Percentiles rank a stretch among this genome's conserved stretches.
Evolutionary conservation across 2,888 invertebrate genomes (phyloP).

Genomic region (Anaspis maculata): DNA sequence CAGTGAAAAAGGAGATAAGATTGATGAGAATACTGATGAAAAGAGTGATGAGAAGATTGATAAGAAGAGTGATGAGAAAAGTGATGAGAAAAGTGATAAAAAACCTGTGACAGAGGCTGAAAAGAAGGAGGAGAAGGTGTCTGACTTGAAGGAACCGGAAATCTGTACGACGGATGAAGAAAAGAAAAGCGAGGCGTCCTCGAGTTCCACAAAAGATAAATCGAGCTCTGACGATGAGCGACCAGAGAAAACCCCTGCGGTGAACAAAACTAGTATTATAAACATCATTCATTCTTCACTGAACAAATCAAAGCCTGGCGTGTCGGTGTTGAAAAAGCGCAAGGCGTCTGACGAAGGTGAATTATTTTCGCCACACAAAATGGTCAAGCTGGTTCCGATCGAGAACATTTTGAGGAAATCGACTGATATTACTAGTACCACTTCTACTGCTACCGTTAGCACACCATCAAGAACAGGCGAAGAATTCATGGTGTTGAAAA

Average conservation of each 20-base stretch:
- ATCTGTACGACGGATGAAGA: too few relatives aligned
- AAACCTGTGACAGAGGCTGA: background rate
- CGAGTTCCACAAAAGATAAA: background rate
- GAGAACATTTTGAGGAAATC: slow-evolving; percentile 20
- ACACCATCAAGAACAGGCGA: too few relatives aligned
- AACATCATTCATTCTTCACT: background rate
- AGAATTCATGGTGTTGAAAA: slow-evolving; percentile 8
- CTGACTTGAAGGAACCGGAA: slow-evolving; percentile 1
- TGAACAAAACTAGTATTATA: background rate
- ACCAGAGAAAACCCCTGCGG: too few relatives aligned
- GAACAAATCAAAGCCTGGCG: too few relatives aligned
- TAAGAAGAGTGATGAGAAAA: background rate
- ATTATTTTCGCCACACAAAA: slow-evolving; percentile 17
- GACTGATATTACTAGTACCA: too few relatives aligned
- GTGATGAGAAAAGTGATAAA: background rate
- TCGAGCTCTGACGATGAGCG: too few relatives aligned
- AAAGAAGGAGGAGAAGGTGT: background rate
- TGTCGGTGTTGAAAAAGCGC: too few relatives aligned
- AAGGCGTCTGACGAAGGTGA: too few relatives aligned
- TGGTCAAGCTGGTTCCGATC: slow-evolving; percentile 23
- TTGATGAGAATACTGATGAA: background rate
- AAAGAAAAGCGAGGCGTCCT: background rate
- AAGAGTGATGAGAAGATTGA: background rate
- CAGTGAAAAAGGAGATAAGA: slow-evolving; percentile 2
- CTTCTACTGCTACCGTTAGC: background rate